Base-by-base conservation (phyloP, 2,797 vertebrate species). In the Sebastes matsubarae region DNA sequence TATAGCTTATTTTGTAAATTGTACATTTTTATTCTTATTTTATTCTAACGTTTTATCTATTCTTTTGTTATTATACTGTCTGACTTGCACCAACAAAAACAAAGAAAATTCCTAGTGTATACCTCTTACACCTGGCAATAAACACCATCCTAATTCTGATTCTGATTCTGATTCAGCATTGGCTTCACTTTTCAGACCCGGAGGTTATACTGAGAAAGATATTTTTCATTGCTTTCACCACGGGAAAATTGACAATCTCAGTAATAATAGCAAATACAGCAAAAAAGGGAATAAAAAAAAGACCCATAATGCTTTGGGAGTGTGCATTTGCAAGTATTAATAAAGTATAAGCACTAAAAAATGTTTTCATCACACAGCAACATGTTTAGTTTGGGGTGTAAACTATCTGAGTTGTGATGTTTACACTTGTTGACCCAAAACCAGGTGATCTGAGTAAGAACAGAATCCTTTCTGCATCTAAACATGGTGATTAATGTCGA, bases 401-500 rank as follows among this genome's bases (percentile, higher is more conserved):
- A 87, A 87, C 66, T 58, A 42, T 83, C 27, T 0, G 4, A 69
- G 27, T 69, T 77, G 36, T 59, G 59, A 73, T 80, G 76, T 89
- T 89, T 84, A 83, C 75, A 55, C 4, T 2, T 12, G 64, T 54
- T 36, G 73, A 88, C 80, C 72, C 2, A 18, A 76, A 74, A 81
- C n/a, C 74, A 76, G 34, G 27, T 87, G 77, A 63, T 85, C 57
- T 34, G 24, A 59, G 65, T 16, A 30, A 57, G 71, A 79, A 63
- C 77, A 66, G 34, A 87, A 69, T 63, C 58, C 13, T 71, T 55
- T 54, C 27, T 71, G 55, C 72, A 30, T 70, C 69, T 79, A 85
- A 90, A 92, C 86, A 82, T 2, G 3, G 22, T 74, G 80, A 88
- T 79, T 80, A 42, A 84, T 83, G 84, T 78, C 6, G 11, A 78